Conservation (phyloP, 2,888 invertebrate genomes). For the Brachycybe producta region DNA sequence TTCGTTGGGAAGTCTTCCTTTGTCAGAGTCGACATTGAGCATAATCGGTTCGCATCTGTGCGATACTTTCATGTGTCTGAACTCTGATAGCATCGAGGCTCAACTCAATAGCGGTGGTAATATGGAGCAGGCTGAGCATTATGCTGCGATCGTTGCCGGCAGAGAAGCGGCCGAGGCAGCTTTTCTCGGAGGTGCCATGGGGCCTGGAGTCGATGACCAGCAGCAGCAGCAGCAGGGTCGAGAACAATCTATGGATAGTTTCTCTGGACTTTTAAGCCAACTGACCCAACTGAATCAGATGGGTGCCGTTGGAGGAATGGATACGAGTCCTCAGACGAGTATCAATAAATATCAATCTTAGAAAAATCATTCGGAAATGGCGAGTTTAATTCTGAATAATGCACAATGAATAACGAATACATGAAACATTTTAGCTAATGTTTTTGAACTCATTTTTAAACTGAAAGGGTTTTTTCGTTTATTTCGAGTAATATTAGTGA, state of each 20-base stretch:
- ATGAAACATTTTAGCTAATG: too few species aligned
- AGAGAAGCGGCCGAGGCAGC: not conserved
- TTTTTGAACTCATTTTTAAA: too few species aligned
- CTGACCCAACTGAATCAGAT: conserved; percentile 13
- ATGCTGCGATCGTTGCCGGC: not conserved
- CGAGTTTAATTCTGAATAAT: too few species aligned
- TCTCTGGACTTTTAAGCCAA: conserved; percentile 8
- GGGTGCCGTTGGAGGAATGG: too few species aligned
- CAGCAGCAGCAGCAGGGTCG: not conserved
- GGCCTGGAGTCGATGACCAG: not conserved
- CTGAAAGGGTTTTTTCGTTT: too few species aligned
- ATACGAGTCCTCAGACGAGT: too few species aligned
- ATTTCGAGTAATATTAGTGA: too few species aligned
- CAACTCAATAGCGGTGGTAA: conserved; percentile 1
- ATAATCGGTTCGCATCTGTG: conserved; percentile 14
- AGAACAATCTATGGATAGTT: conserved; percentile 10
- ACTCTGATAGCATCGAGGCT: not conserved
- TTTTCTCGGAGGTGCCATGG: not conserved
- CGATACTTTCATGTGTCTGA: conserved; percentile 15
- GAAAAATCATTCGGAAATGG: too few species aligned
- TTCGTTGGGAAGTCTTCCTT: conserved; percentile 12
- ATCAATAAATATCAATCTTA: too few species aligned
- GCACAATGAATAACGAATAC: too few species aligned
- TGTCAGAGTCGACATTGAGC: conserved; percentile 11
- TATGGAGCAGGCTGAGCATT: not conserved